Conservation (phyloP, 2,113 vertebrate species). For the Caloenas nicobarica region DNA sequence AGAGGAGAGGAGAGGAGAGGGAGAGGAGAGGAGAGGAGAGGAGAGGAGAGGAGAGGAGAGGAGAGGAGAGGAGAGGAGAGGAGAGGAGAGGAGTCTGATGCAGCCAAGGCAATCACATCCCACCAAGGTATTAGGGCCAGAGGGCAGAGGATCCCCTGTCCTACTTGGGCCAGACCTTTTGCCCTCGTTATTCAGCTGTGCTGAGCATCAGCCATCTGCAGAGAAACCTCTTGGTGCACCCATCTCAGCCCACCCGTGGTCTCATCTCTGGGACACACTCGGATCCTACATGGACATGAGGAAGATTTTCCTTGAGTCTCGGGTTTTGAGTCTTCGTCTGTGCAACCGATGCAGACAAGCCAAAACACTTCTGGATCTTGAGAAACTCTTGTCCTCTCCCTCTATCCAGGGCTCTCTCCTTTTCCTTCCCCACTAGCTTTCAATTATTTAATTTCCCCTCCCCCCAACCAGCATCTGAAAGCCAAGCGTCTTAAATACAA, state of each 20-base stretch:
- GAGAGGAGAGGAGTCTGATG: not conserved
- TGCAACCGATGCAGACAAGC: rapidly evolving
- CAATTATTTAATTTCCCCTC: constrained; percentile 60
- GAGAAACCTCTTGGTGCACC: not conserved
- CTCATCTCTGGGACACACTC: not conserved
- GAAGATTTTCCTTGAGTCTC: not conserved
- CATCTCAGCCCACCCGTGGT: not conserved
- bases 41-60: not conserved
- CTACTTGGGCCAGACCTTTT: not conserved
- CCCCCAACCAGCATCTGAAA: not conserved
- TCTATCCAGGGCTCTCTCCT: not conserved
- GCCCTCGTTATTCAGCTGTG: rapidly evolving
- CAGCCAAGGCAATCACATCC: rapidly evolving
- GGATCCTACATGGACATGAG: rapidly evolving
- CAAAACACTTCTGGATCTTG: rapidly evolving
- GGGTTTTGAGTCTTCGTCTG: not conserved
- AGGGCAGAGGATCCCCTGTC: not conserved
- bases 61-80: not conserved
- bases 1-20: not conserved
- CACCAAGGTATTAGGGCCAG: not conserved
- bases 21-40: not conserved
- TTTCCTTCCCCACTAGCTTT: constrained; percentile 23
- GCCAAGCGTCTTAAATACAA: constrained; percentile 70
- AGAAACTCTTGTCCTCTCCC: not conserved
- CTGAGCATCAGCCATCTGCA: not conserved